Evolutionary conservation across 2,113 vertebrate species (phyloP), one percentile per base, ranked within the genome.

Genomic region (Loxodonta africana): DNA sequence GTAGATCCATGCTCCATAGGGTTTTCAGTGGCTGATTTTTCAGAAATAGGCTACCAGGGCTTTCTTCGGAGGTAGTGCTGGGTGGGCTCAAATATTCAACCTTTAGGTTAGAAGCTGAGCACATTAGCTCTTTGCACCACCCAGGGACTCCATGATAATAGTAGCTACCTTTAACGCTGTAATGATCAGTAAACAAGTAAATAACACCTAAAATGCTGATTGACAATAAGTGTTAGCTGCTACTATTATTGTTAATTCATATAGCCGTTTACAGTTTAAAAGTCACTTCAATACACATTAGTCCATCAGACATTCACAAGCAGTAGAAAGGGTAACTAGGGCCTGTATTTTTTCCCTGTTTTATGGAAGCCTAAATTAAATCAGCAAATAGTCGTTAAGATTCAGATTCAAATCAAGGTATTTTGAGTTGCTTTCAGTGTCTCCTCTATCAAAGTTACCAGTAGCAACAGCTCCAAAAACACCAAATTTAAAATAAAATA

Each of bases 401-500:
- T 87, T 87, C 28, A 86, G 44, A 95, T 73, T 82, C 46, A 78
- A 74, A 82, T 77, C 46, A 78, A 91, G 62, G 62, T 23, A 17
- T 44, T 63, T 44, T 82, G 41, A 86, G 17, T 33, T 85, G 9
- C 74, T 63, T 86, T 81, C 33, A 53, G 73, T 8, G 17, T 93
- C 67, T 69, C 33, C 21, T 53, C 57, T 86, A 67, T 28, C 33
- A 63, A 48, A 92, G 18, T 83, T 83, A 63, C 53, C 5, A 94
- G 46, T 51, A 63, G 51, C 41, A 88, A 88, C 46, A 51, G 12
- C 8, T 65, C 33, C n/a, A 51, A 89, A 2, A 81, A 91, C 10
- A 88, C 51, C 67, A 83, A 92, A 85, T 69, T 77, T 63, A n/a
- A 53, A 94, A 78, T 71, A 88, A 83, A 77, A 83, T 33, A 28